Percentiles rank a stretch among this genome's conserved stretches.
Evolutionary conservation across 1,140 invertebrate genomes (phyloP).

Genomic region (Drosophila pseudoobscura): DNA sequence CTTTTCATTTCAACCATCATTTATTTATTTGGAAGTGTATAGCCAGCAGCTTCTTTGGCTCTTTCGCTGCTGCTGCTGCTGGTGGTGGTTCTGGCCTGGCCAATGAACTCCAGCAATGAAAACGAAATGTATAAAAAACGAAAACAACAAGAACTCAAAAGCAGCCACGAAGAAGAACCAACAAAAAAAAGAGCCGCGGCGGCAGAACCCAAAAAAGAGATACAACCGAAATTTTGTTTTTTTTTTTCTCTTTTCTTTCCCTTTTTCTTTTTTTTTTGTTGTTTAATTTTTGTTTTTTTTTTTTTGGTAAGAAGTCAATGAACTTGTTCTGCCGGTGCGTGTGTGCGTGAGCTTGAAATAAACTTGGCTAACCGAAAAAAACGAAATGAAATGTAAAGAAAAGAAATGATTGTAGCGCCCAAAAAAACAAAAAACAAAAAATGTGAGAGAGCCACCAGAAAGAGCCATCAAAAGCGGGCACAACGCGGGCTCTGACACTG

Average conservation of each 20-base stretch:
- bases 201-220: slow-evolving; percentile 57
- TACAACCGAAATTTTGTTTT: slow-evolving; percentile 42
- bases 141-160: slow-evolving; percentile 73
- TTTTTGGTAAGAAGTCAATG: slow-evolving; percentile 73
- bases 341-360: slow-evolving; percentile 71
- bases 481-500: slow-evolving; percentile 28
- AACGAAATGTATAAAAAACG: slow-evolving; percentile 80
- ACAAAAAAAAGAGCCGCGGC: slow-evolving; percentile 48
- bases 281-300: slow-evolving; percentile 43
- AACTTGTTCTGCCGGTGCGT: slow-evolving; percentile 62
- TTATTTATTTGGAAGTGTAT: slow-evolving; percentile 49
- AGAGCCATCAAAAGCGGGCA: slow-evolving; percentile 54
- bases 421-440: slow-evolving; percentile 30
- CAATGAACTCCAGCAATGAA: slow-evolving; percentile 81
- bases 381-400: slow-evolving; percentile 64
- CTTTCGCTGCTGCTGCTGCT: slow-evolving; percentile 5
- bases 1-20: slow-evolving; percentile 60
- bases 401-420: slow-evolving; percentile 75
- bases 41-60: slow-evolving; percentile 48
- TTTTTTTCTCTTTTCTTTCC: slow-evolving; percentile 19
- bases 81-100: slow-evolving; percentile 29
- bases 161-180: slow-evolving; percentile 56
- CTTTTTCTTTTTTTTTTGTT: slow-evolving; percentile 57
- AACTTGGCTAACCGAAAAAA: slow-evolving; percentile 69
- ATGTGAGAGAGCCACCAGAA: slow-evolving; percentile 23